Conservation (phyloP, 2,797 vertebrate genomes). For the Sarcophilus harrisii region DNA sequence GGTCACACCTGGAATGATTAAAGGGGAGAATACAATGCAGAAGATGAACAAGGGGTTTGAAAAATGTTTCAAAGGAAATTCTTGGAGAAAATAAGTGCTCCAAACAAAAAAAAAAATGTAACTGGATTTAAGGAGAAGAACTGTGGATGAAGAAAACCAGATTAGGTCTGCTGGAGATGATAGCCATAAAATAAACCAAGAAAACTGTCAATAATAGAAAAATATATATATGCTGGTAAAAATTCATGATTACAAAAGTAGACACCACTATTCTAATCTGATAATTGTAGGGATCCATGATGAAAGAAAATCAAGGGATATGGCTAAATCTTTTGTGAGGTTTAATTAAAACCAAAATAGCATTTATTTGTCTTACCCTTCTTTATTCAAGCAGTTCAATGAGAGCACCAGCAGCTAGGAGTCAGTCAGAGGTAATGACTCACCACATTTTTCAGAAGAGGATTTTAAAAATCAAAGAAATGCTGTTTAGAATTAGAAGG, state of each 20-base stretch:
- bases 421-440: constrained; percentile 39
- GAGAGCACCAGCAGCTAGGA: constrained; percentile 3
- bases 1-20: no score
- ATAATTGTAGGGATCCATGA: constrained; percentile 66
- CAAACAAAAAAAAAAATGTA: constrained; percentile 64
- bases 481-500: constrained; percentile 47
- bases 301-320: constrained; percentile 59
- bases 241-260: constrained; percentile 65
- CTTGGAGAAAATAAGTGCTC: constrained; percentile 28
- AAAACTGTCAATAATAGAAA: constrained; percentile 63
- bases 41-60: not conserved
- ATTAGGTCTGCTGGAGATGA: constrained; percentile 71
- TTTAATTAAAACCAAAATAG: constrained; percentile 75
- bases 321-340: constrained; percentile 62
- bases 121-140: constrained; percentile 69
- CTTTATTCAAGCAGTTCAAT: constrained; percentile 1
- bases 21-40: not conserved
- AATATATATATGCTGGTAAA: constrained; percentile 64
- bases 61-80: constrained; percentile 39
- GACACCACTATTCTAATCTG: constrained; percentile 68
- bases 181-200: constrained; percentile 66
- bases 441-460: constrained; percentile 31
- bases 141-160: constrained; percentile 72
- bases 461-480: constrained; percentile 62
- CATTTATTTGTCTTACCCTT: not conserved